Conservation (phyloP, 2,888 invertebrate species). For the Tetrapedia diversipes region DNA sequence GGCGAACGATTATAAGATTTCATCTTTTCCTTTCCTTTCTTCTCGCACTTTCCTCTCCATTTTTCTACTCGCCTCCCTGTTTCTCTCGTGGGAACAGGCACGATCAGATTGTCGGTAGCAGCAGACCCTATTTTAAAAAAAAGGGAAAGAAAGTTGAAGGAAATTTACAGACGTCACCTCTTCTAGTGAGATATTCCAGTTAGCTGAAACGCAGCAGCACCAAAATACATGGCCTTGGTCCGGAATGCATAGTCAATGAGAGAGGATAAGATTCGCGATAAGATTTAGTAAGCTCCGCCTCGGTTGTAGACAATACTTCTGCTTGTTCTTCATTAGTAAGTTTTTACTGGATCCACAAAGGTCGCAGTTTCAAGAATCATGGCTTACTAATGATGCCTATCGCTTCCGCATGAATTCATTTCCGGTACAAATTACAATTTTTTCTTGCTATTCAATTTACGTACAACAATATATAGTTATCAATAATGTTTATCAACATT, state of each 20-base stretch:
- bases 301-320: slow-evolving; percentile 23
- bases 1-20: slow-evolving; percentile 49
- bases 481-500: no score
- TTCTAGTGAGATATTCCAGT: slow-evolving; percentile 50
- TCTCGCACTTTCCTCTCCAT: neutral
- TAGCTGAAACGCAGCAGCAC: slow-evolving; percentile 13
- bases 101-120: slow-evolving; percentile 65
- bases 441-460: no score
- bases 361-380: slow-evolving; percentile 13
- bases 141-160: slow-evolving; percentile 40
- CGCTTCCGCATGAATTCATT: neutral
- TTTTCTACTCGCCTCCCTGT: slow-evolving; percentile 6
- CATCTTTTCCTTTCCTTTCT: slow-evolving; percentile 19
- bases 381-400: slow-evolving; percentile 7
- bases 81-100: slow-evolving; percentile 42
- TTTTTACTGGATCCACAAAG: slow-evolving; percentile 14
- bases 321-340: slow-evolving; percentile 53
- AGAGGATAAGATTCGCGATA: slow-evolving; percentile 53
- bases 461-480: no score
- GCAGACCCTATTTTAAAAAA: slow-evolving; percentile 32
- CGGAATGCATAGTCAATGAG: slow-evolving; percentile 70
- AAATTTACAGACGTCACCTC: slow-evolving; percentile 68
- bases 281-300: slow-evolving; percentile 33
- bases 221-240: slow-evolving; percentile 33
- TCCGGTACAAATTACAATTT: no score